phyloP scores from a whole-genome alignment of 2,113 vertebrate genomes.

The Chaetodon auriga region DNA sequence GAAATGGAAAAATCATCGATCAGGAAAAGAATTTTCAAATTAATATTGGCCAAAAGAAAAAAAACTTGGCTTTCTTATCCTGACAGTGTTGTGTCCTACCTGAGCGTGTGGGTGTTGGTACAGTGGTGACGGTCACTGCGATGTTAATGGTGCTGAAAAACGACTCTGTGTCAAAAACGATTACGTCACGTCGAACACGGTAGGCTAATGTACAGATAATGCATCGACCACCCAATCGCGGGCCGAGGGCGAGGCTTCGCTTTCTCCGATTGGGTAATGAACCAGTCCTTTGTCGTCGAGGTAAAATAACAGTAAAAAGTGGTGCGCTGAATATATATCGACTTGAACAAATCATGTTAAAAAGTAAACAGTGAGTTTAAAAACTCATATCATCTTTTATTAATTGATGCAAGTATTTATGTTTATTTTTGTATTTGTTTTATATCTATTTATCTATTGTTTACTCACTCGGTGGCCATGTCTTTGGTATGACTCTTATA shows the following conservation, averaged over 20 bases:
- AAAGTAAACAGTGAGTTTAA: constrained; percentile 74
- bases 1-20: neutral
- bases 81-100: constrained; percentile 39
- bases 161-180: constrained; percentile 42
- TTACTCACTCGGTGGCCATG: constrained; percentile 86
- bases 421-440: constrained; percentile 86
- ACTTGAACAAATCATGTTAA: constrained; percentile 75
- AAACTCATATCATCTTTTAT: constrained; percentile 79
- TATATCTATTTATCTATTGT: constrained; percentile 83
- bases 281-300: constrained; percentile 66
- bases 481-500: constrained; percentile 85
- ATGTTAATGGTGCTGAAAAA: constrained; percentile 75
- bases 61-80: neutral
- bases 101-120: constrained; percentile 54
- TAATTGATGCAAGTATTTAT: constrained; percentile 80
- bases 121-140: constrained; percentile 46
- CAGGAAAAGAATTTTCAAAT: neutral
- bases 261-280: constrained; percentile 48
- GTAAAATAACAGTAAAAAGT: constrained; percentile 73
- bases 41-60: constrained; percentile 1
- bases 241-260: constrained; percentile 41
- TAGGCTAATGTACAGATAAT: constrained; percentile 69
- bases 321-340: constrained; percentile 73
- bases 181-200: constrained; percentile 62
- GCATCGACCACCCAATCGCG: constrained; percentile 48